Base-by-base conservation (phyloP, 2,888 invertebrate species). In the Pinctada fucata region DNA sequence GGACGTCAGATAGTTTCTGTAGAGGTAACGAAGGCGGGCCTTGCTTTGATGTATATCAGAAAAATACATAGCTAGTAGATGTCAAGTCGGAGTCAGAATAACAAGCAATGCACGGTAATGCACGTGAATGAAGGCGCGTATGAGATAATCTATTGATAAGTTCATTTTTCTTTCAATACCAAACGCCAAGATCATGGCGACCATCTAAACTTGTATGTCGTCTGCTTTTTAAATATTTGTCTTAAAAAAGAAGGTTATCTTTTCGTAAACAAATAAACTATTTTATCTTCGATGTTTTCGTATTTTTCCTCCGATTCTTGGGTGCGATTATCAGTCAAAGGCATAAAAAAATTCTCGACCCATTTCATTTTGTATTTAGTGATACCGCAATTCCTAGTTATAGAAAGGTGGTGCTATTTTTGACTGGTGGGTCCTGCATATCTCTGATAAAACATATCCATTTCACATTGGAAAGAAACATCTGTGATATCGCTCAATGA, bases 301-400 rank as follows among this genome's bases (percentile, higher is more conserved):
- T 6, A 58, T 58, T 58, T 58, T 58, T 58, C 13, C 13, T 13
- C 8, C 6, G 6, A 6, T 10, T 58, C 13, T 58, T 58, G 58
- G 13, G 58, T 10, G 6, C 6, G 8, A 10, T 58, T 58, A 58
- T 58, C 58, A 10, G 58, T 6, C 6, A 13, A 13, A 58, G 58
- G 58, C 58, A 58, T 58, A 58, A 58, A 58, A 31, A 58, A 58
- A 10, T 58, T 58, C 58, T 58, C 58, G 58, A 58, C 58, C 58
- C 58, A 58, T 58, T 58, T 58, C 58, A 58, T 58, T 58, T 58
- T 58, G 58, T 10, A 58, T 58, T 13, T 13, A 10, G 6, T 6
- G 13, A 6, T 58, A 58, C 58, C 58, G 58, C 13, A 6, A 58
- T 58, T 10, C 13, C 58, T 10, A 10, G 58, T 58, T 58, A 58